Evolutionary conservation across 2,888 invertebrate genomes (phyloP), one percentile per base, ranked within the genome.

Genomic region (Aporophyla nigra): DNA sequence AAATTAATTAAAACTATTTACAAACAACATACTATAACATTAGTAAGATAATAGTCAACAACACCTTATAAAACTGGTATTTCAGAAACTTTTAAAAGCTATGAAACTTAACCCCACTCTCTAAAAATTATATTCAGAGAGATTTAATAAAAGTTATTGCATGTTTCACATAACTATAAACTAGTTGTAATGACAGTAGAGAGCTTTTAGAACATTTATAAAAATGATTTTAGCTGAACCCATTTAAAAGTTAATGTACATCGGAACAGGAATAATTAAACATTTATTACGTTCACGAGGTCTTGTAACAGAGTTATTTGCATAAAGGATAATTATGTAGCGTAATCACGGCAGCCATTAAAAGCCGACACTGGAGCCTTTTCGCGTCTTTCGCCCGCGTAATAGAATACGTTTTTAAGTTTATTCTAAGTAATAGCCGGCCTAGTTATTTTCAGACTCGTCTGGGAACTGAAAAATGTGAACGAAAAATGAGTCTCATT

Each of bases 321-420:
- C 62, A 67, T 74, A 61, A 68, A 84, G n/a, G 19, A 68, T 80
- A 80, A 80, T 71, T 74, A 63, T 59, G 80, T 53, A 33, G 58
- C 33, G 33, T 74, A 63, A 84, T 74, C 24, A 69, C 21, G 49
- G 19, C 24, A 33, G 43, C 74, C 80, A 84, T 82, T 74, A 49
- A 14, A 83, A 61, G 54, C 54, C 16, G 74, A 82, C 62, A 68
- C 80, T 40, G 54, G 40, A 73, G 24, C 54, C 58, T 46, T 70
- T 71, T 63, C 3, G 14, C 62, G 43, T 54, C 19, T 63, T 61
- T 70, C 59, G 12, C 43, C 56, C 3, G 5, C 51, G 12, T 49
- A 73, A 63, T 59, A 63, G 12, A 58, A 53, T 68, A 62, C 21
- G 9, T 62, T 66, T 27, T 54, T 14, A 33, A 51, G 10, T 54